Evolutionary conservation across 2,888 invertebrate species (phyloP).

Genomic region (Branchellion lobata): DNA sequence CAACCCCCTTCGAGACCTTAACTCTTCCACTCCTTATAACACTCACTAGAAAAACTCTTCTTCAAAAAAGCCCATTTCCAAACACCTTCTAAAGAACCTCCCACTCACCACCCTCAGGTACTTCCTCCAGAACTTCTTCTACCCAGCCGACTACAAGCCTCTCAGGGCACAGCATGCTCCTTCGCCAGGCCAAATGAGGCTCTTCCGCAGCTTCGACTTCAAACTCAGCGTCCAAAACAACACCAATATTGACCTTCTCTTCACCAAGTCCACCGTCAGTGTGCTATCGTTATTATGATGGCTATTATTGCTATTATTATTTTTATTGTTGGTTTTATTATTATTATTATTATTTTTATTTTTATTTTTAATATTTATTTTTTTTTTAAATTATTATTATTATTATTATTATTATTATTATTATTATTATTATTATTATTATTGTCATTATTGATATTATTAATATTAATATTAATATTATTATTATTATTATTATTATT

Average conservation of each 20-base stretch:
- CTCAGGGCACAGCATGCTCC: constrained; percentile 73
- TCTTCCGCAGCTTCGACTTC: constrained; percentile 87
- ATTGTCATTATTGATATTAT: too few relatives aligned
- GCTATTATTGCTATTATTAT: background rate
- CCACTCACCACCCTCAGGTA: constrained; percentile 65
- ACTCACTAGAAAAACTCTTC: background rate
- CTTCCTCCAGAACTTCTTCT: constrained; percentile 91
- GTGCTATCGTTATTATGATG: too few relatives aligned
- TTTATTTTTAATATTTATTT: background rate
- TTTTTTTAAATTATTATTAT: too few relatives aligned
- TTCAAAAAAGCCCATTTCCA: background rate
- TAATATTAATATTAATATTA: too few relatives aligned
- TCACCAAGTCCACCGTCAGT: constrained; percentile 79
- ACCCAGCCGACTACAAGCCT: constrained; percentile 66
- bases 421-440: too few relatives aligned
- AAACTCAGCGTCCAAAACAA: constrained; percentile 82
- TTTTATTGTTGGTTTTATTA: background rate
- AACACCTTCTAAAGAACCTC: background rate
- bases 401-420: too few relatives aligned
- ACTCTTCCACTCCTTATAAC: background rate
- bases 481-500: too few relatives aligned
- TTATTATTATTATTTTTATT: background rate
- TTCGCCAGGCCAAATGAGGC: constrained; percentile 81
- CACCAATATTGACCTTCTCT: constrained; percentile 90
- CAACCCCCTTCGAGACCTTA: too few relatives aligned